phyloP scores from a whole-genome alignment of 2,888 invertebrate genomes.

The Clusia tigrina region DNA sequence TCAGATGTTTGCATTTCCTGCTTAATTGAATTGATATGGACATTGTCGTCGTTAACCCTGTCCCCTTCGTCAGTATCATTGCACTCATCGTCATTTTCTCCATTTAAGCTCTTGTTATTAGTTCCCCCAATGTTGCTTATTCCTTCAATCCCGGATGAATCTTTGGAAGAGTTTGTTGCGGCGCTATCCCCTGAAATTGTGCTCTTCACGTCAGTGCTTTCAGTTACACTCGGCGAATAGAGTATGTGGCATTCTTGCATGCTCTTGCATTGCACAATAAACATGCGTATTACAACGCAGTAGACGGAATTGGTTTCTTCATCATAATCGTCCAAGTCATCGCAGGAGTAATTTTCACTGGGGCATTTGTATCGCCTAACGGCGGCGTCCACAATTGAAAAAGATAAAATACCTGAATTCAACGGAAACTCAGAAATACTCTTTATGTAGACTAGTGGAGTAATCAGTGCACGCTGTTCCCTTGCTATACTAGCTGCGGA shows the following conservation, averaged over 20 bases:
- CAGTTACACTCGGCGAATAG: constrained; percentile 66
- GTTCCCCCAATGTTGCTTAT: background rate
- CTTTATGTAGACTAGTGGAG: constrained; percentile 69
- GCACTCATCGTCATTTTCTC: constrained; percentile 11
- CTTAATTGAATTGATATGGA: constrained; percentile 34
- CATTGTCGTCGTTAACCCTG: constrained; percentile 11
- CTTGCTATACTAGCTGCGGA: constrained; percentile 21
- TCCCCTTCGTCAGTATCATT: constrained; percentile 14
- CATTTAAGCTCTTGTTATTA: constrained; percentile 11
- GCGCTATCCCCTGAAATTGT: constrained; percentile 41
- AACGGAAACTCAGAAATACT: constrained; percentile 86
- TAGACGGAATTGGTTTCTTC: constrained; percentile 68
- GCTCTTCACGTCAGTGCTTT: constrained; percentile 50
- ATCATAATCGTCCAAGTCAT: constrained; percentile 70
- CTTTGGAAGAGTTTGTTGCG: constrained; percentile 19
- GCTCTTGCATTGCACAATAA: constrained; percentile 87
- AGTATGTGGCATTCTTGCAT: constrained; percentile 75
- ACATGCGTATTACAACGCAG: constrained; percentile 69
- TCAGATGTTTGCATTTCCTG: constrained; percentile 35
- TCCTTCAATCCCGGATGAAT: background rate
- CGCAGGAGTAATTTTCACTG: constrained; percentile 64
- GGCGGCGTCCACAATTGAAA: constrained; percentile 85
- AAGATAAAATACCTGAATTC: constrained; percentile 87
- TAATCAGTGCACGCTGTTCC: constrained; percentile 1
- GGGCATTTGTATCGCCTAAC: constrained; percentile 65